Conservation (phyloP, 2,888 invertebrate genomes). For the Caenorhabditis parvicauda region DNA sequence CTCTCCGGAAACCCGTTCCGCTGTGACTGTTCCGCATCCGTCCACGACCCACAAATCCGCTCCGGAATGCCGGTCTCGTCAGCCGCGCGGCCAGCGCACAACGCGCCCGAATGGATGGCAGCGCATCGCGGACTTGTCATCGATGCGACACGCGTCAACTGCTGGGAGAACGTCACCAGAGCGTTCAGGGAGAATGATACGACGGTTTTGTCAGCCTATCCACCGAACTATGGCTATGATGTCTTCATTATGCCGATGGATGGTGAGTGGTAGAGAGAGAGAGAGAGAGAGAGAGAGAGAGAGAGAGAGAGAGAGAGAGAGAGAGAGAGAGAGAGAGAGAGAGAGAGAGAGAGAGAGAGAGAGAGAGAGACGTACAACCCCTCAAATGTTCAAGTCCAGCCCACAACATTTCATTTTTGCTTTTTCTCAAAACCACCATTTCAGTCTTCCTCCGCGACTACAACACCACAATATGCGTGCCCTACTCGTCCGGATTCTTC, state of each 20-base stretch:
- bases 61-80: no score
- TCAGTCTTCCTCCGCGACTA: slow-evolving; percentile 43
- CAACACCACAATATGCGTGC: slow-evolving; percentile 48
- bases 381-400: no score
- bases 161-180: slow-evolving; percentile 59
- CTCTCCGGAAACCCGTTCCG: slow-evolving; percentile 58
- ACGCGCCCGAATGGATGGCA: slow-evolving; percentile 34
- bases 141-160: slow-evolving; percentile 46
- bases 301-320: no score
- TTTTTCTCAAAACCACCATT: no score
- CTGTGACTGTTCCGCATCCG: slow-evolving; percentile 52
- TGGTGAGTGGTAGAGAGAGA: slow-evolving; percentile 23
- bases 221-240: slow-evolving; percentile 51
- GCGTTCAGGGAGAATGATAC: slow-evolving; percentile 57
- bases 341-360: no score
- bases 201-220: slow-evolving; percentile 49
- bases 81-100: no score
- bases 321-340: no score
- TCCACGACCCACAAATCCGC: not conserved
- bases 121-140: slow-evolving; percentile 27
- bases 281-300: no score
- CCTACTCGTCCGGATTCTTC: slow-evolving; percentile 47
- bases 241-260: slow-evolving; percentile 54
- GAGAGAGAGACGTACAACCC: no score
- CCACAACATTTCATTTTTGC: no score